These are phyloP conservation scores for Goniozus legneri DNA, from an alignment of 1,140 invertebrate genomes.

Conservation along the genomic window DNA sequence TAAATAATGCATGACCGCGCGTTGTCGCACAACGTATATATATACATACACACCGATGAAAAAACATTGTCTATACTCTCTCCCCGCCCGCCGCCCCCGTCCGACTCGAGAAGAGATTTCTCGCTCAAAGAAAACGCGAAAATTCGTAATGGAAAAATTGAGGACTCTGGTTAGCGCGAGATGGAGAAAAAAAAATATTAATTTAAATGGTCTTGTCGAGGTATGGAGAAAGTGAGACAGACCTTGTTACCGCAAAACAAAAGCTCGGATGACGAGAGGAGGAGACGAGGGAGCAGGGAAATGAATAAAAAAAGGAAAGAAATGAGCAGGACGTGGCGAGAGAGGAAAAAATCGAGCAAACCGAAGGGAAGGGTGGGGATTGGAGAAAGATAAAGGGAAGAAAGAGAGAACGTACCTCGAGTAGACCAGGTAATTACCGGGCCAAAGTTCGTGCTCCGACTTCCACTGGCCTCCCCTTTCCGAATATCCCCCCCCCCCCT, in stretches of 20 bases:
- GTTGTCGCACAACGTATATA: constrained; percentile 12
- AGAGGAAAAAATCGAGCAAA: not conserved
- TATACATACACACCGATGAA: too few relatives aligned
- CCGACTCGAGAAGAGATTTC: too few relatives aligned
- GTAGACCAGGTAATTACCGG: constrained; percentile 31
- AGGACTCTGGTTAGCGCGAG: too few relatives aligned
- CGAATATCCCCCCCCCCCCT: not conserved
- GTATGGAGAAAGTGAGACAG: too few relatives aligned
- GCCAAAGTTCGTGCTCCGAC: constrained; percentile 19
- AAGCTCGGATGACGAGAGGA: not conserved
- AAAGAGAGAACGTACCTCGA: constrained; percentile 8
- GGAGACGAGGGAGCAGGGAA: not conserved
- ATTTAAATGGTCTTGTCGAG: too few relatives aligned
- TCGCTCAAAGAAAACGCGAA: too few relatives aligned
- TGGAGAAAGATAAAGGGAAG: not conserved
- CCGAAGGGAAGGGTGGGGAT: not conserved
- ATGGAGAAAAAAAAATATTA: too few relatives aligned
- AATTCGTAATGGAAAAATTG: too few relatives aligned
- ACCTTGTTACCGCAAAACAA: not conserved
- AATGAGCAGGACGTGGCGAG: not conserved
- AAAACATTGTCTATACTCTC: too few relatives aligned
- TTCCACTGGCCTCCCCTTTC: constrained; percentile 18
- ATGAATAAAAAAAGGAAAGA: too few relatives aligned
- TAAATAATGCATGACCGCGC: constrained; percentile 49
- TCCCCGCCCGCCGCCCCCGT: too few relatives aligned